Percentiles rank a stretch among this genome's conserved stretches.
These are phyloP conservation scores for Ursus arctos DNA, from an alignment of 2,113 vertebrate species.

Conservation along the genomic window DNA sequence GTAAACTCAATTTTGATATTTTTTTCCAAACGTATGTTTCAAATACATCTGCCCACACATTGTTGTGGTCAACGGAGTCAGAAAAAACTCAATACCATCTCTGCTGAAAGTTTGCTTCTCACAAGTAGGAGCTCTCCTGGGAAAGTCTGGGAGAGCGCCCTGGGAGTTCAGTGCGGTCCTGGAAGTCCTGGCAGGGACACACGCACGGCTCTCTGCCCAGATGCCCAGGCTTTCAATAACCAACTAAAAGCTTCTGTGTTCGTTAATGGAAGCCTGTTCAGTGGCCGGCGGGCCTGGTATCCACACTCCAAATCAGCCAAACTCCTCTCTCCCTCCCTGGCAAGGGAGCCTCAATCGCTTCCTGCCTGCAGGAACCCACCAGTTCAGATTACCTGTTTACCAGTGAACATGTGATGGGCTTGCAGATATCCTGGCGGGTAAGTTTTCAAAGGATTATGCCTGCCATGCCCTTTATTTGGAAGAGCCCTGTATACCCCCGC, in stretches of 20 bases:
- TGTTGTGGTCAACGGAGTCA: neutral
- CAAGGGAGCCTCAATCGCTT: neutral
- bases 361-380: conserved; percentile 24
- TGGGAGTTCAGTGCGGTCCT: neutral
- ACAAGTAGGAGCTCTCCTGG: neutral
- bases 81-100: neutral
- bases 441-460: conserved; percentile 1
- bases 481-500: neutral
- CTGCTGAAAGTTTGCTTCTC: neutral
- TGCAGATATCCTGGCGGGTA: conserved; percentile 64
- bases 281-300: neutral
- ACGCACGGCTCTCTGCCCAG: too few species aligned
- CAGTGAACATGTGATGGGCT: conserved; percentile 59
- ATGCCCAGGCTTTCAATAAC: neutral
- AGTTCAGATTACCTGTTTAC: conserved; percentile 71
- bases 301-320: neutral
- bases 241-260: neutral
- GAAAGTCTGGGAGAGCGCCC: neutral
- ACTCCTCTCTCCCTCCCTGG: neutral
- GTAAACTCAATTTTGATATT: neutral
- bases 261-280: neutral
- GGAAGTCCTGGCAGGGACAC: neutral
- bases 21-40: neutral
- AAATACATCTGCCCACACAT: neutral
- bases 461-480: neutral